These are phyloP conservation scores for Sialia sialis DNA, from an alignment of 2,113 vertebrate genomes.

Conservation along the genomic window DNA sequence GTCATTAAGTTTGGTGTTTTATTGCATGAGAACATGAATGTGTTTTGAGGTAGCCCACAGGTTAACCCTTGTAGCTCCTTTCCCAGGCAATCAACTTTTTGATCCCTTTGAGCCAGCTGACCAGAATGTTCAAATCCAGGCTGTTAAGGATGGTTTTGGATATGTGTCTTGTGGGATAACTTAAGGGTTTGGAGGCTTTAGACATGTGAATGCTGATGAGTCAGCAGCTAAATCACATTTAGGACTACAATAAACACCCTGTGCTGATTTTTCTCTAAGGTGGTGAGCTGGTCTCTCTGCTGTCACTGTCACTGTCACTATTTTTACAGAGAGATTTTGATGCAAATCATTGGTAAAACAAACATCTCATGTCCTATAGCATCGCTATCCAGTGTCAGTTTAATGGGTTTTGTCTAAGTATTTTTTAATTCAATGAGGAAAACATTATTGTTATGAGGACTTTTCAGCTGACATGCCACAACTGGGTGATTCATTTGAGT, in stretches of 20 bases:
- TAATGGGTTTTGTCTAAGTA: not conserved
- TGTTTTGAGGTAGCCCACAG: not conserved
- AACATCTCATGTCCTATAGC: not conserved
- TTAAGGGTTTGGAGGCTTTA: not conserved
- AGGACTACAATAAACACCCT: not conserved
- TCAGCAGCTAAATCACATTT: not conserved
- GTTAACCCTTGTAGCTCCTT: slow-evolving; percentile 4
- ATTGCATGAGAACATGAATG: not conserved
- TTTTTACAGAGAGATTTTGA: not conserved
- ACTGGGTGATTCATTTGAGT: not conserved
- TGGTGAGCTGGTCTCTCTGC: not conserved
- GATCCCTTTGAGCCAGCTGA: not conserved
- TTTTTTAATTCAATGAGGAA: not conserved
- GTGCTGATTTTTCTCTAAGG: not conserved
- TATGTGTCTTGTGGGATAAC: not conserved
- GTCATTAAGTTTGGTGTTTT: not conserved
- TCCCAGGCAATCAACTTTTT: not conserved
- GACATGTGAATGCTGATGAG: not conserved
- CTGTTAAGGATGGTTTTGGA: not conserved
- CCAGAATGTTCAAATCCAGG: not conserved
- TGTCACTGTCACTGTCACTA: not conserved
- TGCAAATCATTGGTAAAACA: not conserved
- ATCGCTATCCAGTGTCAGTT: not conserved
- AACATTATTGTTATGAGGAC: not conserved
- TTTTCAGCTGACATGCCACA: not conserved